Evolutionary conservation across 2,113 vertebrate species (phyloP).

Genomic region (Orycteropus afer): DNA sequence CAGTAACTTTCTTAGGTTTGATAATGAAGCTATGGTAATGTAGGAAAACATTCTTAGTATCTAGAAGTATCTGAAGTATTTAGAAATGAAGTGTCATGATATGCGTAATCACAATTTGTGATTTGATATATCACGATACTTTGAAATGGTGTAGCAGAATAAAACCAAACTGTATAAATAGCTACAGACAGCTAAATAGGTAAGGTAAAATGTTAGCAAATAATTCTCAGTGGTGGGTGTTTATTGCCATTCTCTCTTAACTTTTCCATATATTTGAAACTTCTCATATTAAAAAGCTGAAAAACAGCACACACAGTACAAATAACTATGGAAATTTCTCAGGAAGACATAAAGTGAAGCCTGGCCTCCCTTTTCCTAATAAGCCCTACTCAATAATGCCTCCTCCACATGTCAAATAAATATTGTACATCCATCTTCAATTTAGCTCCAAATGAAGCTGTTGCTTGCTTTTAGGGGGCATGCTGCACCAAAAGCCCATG

Average conservation of each 20-base stretch:
- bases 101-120: neutral
- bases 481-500: neutral
- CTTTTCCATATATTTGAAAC: neutral
- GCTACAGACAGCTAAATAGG: neutral
- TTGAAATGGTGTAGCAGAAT: constrained; percentile 38
- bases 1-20: neutral
- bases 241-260: neutral
- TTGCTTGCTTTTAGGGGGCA: neutral
- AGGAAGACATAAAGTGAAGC: neutral
- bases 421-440: neutral
- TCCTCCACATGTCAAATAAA: neutral
- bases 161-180: neutral
- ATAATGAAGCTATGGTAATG: neutral
- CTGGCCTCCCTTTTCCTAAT: neutral
- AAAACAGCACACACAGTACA: neutral
- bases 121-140: neutral
- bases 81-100: neutral
- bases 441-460: neutral
- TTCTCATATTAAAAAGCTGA: constrained; percentile 19
- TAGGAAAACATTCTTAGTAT: neutral
- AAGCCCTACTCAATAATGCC: neutral
- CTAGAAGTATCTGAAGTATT: neutral
- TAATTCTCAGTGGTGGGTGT: neutral
- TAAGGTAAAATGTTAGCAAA: constrained; percentile 6
- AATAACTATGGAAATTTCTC: neutral